Percentiles rank a stretch among this genome's conserved stretches.
Evolutionary conservation across 1,140 invertebrate species (phyloP).

Genomic region (Geopemphigus sp.): DNA sequence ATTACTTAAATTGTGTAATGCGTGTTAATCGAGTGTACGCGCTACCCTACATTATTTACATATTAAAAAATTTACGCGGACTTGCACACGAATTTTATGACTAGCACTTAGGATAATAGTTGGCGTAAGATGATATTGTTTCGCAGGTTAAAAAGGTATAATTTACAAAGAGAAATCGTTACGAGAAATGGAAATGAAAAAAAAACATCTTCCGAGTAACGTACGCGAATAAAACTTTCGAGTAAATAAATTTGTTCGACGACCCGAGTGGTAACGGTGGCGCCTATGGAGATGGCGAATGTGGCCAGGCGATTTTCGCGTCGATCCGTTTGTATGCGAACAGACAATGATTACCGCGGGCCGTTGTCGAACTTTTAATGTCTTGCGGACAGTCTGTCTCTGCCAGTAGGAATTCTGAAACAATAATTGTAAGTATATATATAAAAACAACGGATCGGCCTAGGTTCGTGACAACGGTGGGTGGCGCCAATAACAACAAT

Average conservation of each 20-base stretch:
- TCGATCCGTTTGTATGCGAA: slow-evolving; percentile 93
- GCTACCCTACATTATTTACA: slow-evolving; percentile 46
- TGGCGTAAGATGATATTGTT: slow-evolving; percentile 33
- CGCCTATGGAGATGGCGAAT: slow-evolving; percentile 55
- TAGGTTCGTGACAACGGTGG: neutral
- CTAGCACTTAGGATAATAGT: slow-evolving; percentile 48
- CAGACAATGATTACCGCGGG: slow-evolving; percentile 75
- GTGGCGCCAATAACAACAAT: neutral
- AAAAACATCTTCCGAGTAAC: slow-evolving; percentile 8
- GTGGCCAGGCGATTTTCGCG: slow-evolving; percentile 95
- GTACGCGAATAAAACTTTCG: neutral
- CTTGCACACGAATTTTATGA: slow-evolving; percentile 34
- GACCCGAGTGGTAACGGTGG: neutral
- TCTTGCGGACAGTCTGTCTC: slow-evolving; percentile 90
- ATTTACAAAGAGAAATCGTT: slow-evolving; percentile 19
- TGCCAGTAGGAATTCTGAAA: slow-evolving; percentile 80
- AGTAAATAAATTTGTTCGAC: neutral
- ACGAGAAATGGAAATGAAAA: neutral
- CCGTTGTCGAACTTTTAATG: slow-evolving; percentile 65
- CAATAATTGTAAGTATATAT: too few species aligned
- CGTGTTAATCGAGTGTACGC: slow-evolving; percentile 6
- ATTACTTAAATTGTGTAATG: slow-evolving; percentile 26
- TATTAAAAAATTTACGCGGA: slow-evolving; percentile 25
- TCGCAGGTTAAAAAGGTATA: slow-evolving; percentile 1
- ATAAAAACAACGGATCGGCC: too few species aligned